Evolutionary conservation across 2,797 vertebrate genomes (phyloP), one percentile per base, ranked within the genome.

Genomic region (Cirrhinus molitorella): DNA sequence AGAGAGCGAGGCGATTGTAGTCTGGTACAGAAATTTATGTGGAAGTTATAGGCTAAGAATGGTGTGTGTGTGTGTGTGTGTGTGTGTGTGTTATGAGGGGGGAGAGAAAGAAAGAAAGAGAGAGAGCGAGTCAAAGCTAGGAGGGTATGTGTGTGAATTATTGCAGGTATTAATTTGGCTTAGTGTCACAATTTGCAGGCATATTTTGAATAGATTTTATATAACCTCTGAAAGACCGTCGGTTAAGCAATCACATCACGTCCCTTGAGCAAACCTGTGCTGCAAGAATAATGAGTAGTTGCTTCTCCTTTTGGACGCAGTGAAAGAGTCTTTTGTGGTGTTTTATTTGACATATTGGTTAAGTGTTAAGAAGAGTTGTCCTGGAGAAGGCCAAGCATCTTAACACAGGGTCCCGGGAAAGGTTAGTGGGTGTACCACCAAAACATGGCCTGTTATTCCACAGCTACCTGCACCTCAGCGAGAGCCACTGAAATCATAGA

Each of bases 341-440:
- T 91, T 90, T 87, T 87, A 87, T 86, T 92, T 88, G 89, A 89
- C 86, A 85, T 92, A 92, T 91, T 89, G 88, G 80, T 90, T 85
- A 87, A 88, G 86, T 82, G 71, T 87, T 80, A 80, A 86, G 84
- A 85, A 91, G 89, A 93, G 91, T 85, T 91, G 92, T 94, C 91
- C 89, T 91, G 93, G 93, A 93, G 93, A 94, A 94, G 92, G 92
- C 91, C 92, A 87, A 89, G 89, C 90, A 91, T 86, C 90, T 87
- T 78, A 85, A 79, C 80, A 59, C 87, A 85, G 89, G 79, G 81
- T 88, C 83, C 89, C 83, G 81, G 88, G 85, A 83, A 82, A 87
- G 84, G 83, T 86, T 87, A 86, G 53, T 71, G 47, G 83, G 85
- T 83, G 89, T 81, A 83, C 88, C 85, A 86, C 88, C 86, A 49